Base-by-base conservation (phyloP, 2,797 vertebrate species). In the Sciaenops ocellatus region DNA sequence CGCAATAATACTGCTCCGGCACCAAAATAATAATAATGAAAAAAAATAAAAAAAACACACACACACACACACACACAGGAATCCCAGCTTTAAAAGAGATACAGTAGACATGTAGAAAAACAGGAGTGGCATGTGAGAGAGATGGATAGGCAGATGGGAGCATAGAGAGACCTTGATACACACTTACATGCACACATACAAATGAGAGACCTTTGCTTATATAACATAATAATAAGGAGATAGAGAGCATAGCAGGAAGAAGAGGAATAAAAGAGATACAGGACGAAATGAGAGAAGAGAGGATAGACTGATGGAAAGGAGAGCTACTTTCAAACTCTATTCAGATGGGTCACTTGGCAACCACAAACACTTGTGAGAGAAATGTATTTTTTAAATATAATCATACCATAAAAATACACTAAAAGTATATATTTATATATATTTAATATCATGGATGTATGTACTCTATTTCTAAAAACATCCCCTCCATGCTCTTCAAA, bases 151-250 rank as follows among this genome's bases (percentile, higher is more conserved):
- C 47, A 76, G 28, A 61, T 18, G n/a, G 34, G 38, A 69, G 44
- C 50, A 11, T 20, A 66, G 6, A 30, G 44, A 44, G n/a, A 47
- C 20, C 50, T 9, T 34, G 34, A 20, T 1, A 56, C 44, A 69
- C 15, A 41, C 28, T 17, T 22, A 30, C 38, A 48, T 17, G 42
- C 66, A 52, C 51, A 73, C 34, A 26, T 12, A 69, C 30, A 73
- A 47, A 76, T 73, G 73, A 47, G 51, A 67, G 60, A 62, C 34
- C 38, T 78, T 68, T 62, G 60, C 65, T 85, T 85, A 77, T 75
- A 64, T 79, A 85, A 89, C 69, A 59, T 50, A 62, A 76, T 85
- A 70, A 83, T 61, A 73, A 78, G 26, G 1, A 47, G 34, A 76
- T 17, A 48, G 41, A 57, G 55, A 26, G 28, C 11, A 24, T 15